Conservation (phyloP, 37 sponge, comb jelly and placozoan genomes). For the Oopsacas minuta region DNA sequence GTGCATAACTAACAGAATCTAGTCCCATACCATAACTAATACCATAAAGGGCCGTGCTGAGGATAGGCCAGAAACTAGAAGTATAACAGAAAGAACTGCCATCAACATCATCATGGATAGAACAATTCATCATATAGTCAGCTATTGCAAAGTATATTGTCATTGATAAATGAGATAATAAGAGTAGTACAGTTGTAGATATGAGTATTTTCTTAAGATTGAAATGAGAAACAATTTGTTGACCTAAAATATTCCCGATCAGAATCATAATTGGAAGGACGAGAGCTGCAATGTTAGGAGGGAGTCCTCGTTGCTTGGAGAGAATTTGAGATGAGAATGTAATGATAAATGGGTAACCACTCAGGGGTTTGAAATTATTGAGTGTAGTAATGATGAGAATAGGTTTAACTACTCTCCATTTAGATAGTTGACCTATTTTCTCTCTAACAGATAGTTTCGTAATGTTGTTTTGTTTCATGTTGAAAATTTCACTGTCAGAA, state of each 20-base stretch:
- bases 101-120: background rate
- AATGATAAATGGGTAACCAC: background rate
- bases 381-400: background rate
- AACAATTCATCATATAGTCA: background rate
- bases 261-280: background rate
- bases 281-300: background rate
- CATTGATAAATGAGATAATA: background rate
- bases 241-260: background rate
- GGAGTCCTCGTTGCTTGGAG: background rate
- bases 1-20: background rate
- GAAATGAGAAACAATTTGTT: background rate
- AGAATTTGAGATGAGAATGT: slow-evolving; percentile 5
- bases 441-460: background rate
- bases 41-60: background rate
- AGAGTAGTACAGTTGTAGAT: background rate
- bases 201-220: background rate
- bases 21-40: background rate
- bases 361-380: background rate
- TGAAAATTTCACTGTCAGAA: background rate
- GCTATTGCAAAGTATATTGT: background rate
- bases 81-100: background rate
- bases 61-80: background rate
- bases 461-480: background rate
- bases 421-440: background rate
- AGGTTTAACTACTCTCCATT: background rate